Conservation (phyloP, 2,888 invertebrate species). For the Acheta domesticus region DNA sequence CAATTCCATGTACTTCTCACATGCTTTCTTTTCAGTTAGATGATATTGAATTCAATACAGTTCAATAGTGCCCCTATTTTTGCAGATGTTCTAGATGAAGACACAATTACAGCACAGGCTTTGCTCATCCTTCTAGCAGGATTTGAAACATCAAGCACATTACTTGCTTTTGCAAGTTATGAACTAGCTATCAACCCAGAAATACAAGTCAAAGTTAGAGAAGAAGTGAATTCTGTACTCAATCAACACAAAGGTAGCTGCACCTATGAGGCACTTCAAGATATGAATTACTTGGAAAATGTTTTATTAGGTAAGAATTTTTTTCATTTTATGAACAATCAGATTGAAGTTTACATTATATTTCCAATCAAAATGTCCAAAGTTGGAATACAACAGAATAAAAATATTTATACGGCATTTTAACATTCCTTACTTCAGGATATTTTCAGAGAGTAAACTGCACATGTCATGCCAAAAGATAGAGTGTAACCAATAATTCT, state of each 20-base stretch:
- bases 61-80: background rate
- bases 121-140: conserved; percentile 59
- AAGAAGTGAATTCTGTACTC: conserved; percentile 49
- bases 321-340: background rate
- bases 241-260: conserved; percentile 45
- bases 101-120: conserved; percentile 56
- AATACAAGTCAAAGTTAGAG: conserved; percentile 50
- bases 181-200: conserved; percentile 53
- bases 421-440: too few species aligned
- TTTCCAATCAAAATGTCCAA: too few species aligned
- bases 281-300: conserved; percentile 45
- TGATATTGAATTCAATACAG: too few species aligned
- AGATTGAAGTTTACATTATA: too few species aligned
- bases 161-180: conserved; percentile 56
- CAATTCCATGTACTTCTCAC: too few species aligned
- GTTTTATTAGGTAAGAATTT: conserved; percentile 41
- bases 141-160: conserved; percentile 59
- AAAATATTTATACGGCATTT: too few species aligned
- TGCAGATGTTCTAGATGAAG: conserved; percentile 48
- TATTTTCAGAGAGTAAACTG: too few species aligned
- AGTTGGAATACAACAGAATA: too few species aligned
- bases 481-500: too few species aligned
- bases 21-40: too few species aligned
- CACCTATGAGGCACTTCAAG: conserved; percentile 43
- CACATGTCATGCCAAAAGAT: too few species aligned